Conservation (phyloP, 2,797 vertebrate genomes). For the Coccyzus lansbergi region DNA sequence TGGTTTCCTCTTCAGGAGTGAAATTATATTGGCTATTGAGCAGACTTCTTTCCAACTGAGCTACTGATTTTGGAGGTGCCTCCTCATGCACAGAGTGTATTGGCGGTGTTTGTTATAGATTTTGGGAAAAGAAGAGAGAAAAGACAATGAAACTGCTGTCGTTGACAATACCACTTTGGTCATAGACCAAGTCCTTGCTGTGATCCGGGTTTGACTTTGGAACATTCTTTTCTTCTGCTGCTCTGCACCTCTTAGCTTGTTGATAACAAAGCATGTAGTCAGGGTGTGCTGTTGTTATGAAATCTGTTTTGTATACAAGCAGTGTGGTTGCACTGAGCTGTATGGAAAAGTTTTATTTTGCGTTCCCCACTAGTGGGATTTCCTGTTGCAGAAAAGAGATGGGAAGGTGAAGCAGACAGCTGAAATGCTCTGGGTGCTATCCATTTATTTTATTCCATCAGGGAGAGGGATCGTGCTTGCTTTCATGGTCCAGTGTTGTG, state of each 20-base stretch:
- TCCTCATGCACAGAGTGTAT: not conserved
- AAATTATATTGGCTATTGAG: not conserved
- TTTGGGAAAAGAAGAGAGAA: not conserved
- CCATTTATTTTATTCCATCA: not conserved
- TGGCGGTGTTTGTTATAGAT: not conserved
- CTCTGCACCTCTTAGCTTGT: not conserved
- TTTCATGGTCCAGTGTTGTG: not conserved
- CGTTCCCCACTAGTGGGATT: not conserved
- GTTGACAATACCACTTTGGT: fast-evolving
- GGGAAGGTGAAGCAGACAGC: not conserved
- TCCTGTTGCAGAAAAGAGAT: not conserved
- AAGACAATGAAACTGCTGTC: not conserved
- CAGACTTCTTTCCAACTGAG: not conserved
- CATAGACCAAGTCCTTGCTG: not conserved
- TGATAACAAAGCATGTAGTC: not conserved
- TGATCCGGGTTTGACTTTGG: not conserved
- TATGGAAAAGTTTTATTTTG: not conserved
- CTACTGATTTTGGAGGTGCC: not conserved
- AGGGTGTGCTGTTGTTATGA: not conserved
- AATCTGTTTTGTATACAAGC: not conserved
- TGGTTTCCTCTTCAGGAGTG: constrained; percentile 19
- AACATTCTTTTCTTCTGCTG: not conserved
- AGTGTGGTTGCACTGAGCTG: not conserved
- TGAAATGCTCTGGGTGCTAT: not conserved
- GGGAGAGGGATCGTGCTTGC: not conserved